Base-by-base conservation (phyloP, 1,140 invertebrate species). In the Drosophila kikkawai region DNA sequence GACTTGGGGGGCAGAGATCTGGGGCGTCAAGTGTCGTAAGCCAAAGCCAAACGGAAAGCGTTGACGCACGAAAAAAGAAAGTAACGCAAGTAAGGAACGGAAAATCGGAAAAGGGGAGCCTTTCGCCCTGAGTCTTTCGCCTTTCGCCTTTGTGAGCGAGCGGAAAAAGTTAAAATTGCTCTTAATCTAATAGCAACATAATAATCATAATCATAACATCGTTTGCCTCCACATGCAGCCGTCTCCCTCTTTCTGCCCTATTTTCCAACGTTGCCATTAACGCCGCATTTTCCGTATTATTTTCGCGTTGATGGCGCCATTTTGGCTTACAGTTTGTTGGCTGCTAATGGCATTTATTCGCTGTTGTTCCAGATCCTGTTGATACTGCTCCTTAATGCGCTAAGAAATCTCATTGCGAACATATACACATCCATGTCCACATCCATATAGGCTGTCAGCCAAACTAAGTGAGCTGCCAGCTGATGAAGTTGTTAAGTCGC, bases 141-240 rank as follows among this genome's bases (percentile, higher is more conserved):
- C 51, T 37, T 37, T 37, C 8, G 53, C 69, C 67, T 73, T 73
- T 73, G 69, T 73, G 17, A 41, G 69, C 15, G 13, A 59, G 73
- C 59, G 50, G 79, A 81, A 81, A 79, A 84, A 79, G 85, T 83
- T 78, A 91, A 92, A 92, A 91, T 91, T 83, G 80, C 79, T 87
- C 84, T 85, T 91, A 91, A 91, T 91, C 88, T 91, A 91, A 91
- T 91, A 85, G 91, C 84, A 90, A 91, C 85, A 88, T 91, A 91
- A 91, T 91, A 84, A 88, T 90, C 82, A 85, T 90, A 91, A 91
- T 91, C 84, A 91, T 91, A 88, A 91, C 77, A 91, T 85, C 84
- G 82, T 91, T 91, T 87, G 63, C 85, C 65, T 56, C 71, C 84
- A 75, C 85, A 84, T 84, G 85, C 80, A 12, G 26, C 32, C n/a